These are phyloP conservation scores for Sinocyclocheilus rhinocerous DNA, from an alignment of 2,113 vertebrate genomes.

Conservation along the genomic window DNA sequence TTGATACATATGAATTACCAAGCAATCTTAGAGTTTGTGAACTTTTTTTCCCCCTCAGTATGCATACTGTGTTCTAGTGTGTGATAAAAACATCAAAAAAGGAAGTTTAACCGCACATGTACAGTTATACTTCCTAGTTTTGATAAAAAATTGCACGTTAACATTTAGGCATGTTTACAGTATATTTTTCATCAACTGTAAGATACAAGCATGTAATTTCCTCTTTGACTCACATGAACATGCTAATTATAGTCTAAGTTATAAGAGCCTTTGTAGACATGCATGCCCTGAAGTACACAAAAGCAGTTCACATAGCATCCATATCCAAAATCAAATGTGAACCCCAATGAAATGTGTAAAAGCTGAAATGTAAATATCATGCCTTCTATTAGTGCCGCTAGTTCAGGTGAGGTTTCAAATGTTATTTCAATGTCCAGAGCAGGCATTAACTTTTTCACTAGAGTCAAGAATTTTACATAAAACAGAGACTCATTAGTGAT, in stretches of 20 bases:
- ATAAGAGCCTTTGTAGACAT: not conserved
- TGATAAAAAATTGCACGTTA: not conserved
- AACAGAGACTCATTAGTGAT: constrained; percentile 23
- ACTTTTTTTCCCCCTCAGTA: no score
- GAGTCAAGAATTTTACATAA: not conserved
- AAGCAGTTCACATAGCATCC: not conserved
- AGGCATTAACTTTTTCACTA: not conserved
- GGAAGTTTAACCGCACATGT: not conserved
- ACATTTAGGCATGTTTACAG: not conserved
- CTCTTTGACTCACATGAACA: not conserved
- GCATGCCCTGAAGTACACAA: not conserved
- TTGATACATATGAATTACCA: not conserved
- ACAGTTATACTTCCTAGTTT: not conserved
- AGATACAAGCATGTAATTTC: not conserved
- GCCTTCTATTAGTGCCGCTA: not conserved
- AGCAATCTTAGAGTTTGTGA: no score
- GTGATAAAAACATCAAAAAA: not conserved
- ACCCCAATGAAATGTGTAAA: not conserved
- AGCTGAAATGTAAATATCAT: not conserved
- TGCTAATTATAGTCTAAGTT: not conserved
- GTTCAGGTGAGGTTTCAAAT: not conserved
- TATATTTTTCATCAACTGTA: not conserved
- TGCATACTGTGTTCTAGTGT: not conserved
- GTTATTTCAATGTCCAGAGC: not conserved
- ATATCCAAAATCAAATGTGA: not conserved